Evolutionary conservation across 2,888 invertebrate genomes (phyloP).

Genomic region (Meteorus cinctellus): DNA sequence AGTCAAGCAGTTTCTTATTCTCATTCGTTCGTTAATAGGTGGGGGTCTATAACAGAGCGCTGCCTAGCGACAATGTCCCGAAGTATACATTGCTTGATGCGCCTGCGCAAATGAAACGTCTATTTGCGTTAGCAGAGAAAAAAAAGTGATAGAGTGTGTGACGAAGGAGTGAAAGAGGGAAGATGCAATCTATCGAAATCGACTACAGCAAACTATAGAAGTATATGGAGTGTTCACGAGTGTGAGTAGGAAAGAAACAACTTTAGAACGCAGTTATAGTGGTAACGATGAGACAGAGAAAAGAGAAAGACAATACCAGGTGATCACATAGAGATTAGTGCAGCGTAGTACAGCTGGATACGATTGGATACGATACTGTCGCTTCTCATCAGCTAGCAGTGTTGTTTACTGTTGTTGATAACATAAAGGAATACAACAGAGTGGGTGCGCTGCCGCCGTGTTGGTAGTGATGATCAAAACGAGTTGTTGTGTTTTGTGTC

Average conservation of each 20-base stretch:
- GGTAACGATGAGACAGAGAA: not conserved
- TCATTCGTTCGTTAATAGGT: too few relatives aligned
- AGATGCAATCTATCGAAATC: too few relatives aligned
- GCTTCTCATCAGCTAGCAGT: conserved; percentile 42
- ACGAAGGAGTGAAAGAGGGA: conserved; percentile 40
- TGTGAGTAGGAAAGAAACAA: conserved; percentile 30
- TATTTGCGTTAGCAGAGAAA: conserved; percentile 54
- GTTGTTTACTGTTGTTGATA: conserved; percentile 63
- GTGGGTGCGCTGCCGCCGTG: conserved; percentile 40
- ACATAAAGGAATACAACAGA: conserved; percentile 55
- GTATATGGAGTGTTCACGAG: conserved; percentile 28
- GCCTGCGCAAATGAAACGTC: conserved; percentile 62
- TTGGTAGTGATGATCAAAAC: conserved; percentile 68
- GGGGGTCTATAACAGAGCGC: conserved; percentile 46
- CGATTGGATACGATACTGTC: conserved; percentile 52
- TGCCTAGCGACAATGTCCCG: conserved; percentile 64
- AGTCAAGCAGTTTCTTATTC: too few relatives aligned
- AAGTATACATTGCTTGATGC: conserved; percentile 53
- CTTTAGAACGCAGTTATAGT: conserved; percentile 1
- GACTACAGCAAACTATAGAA: not conserved
- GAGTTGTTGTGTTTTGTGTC: conserved; percentile 67
- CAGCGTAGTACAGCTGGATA: not conserved
- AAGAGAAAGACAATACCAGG: conserved; percentile 2
- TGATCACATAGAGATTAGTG: not conserved
- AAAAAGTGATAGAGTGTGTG: too few relatives aligned